Percentiles rank a stretch among this genome's conserved stretches.
Conservation (phyloP, 2,113 vertebrate genomes). For the Columbina picui region DNA sequence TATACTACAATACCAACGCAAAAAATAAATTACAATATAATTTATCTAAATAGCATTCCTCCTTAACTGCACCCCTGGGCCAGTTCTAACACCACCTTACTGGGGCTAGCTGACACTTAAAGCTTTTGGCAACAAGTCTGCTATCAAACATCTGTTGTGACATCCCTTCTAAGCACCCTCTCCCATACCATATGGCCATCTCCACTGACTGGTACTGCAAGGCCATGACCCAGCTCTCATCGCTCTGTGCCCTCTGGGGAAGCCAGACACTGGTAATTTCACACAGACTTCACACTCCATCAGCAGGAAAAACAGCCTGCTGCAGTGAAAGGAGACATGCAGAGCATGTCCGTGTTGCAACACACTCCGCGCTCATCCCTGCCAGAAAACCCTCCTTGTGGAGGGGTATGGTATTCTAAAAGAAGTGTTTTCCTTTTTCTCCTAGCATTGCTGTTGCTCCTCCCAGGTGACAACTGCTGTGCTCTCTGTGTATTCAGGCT, state of each 20-base stretch:
- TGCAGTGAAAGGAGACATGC: background rate
- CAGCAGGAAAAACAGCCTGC: background rate
- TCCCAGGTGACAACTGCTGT: background rate
- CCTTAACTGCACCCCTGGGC: background rate
- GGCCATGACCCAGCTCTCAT: background rate
- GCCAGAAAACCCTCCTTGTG: background rate
- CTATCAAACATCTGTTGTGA: background rate
- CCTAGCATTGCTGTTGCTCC: background rate
- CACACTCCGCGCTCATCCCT: background rate
- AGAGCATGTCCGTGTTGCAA: background rate
- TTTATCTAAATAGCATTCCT: background rate
- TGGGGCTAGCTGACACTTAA: background rate
- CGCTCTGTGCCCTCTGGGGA: background rate
- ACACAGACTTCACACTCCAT: background rate
- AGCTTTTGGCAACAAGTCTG: background rate
- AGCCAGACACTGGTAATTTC: background rate
- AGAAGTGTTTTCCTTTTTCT: background rate
- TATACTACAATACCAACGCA: background rate
- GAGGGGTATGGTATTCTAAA: rapidly evolving
- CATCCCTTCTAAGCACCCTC: background rate
- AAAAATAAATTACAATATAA: background rate
- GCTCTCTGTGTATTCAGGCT: background rate
- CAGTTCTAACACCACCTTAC: background rate
- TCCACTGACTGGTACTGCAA: rapidly evolving
- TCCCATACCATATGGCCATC: background rate